A percentile compares a stretch with the other conserved stretches of the same genome.
phyloP scores from a whole-genome alignment of 30 jellyfish, hydroid and myxozoan species.

The Hydractinia symbiolongicarpus region DNA sequence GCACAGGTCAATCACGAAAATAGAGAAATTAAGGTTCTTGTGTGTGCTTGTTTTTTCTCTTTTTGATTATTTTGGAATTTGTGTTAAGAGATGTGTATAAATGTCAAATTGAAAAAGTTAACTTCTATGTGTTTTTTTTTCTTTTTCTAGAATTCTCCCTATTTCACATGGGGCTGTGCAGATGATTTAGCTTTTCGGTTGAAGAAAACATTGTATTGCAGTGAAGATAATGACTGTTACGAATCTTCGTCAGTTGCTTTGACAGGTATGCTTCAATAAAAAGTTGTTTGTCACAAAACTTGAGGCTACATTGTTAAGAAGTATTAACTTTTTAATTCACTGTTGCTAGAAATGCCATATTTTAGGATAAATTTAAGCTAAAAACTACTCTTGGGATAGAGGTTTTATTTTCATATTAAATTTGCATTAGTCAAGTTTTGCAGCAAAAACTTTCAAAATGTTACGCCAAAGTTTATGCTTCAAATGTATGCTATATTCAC shows the following conservation, averaged over 20 bases:
- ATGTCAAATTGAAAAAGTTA: too few species aligned
- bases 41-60: too few species aligned
- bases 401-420: background rate
- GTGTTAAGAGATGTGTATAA: too few species aligned
- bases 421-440: too few species aligned
- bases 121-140: background rate
- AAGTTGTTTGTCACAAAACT: background rate
- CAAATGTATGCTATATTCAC: background rate
- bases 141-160: constrained; percentile 36
- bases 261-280: constrained; percentile 42
- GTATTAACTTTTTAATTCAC: background rate
- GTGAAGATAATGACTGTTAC: constrained; percentile 62
- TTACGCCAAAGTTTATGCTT: too few species aligned
- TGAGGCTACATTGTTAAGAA: background rate
- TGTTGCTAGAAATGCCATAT: background rate
- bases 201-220: constrained; percentile 60
- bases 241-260: constrained; percentile 75
- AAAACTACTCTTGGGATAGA: too few species aligned
- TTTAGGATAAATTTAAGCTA: background rate
- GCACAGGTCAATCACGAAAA: too few species aligned
- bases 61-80: too few species aligned
- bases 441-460: too few species aligned
- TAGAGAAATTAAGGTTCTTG: too few species aligned
- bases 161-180: constrained; percentile 90
- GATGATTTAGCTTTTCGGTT: constrained; percentile 72